phyloP scores from a whole-genome alignment of 2,888 invertebrate genomes.

The Pilophorus perplexus region DNA sequence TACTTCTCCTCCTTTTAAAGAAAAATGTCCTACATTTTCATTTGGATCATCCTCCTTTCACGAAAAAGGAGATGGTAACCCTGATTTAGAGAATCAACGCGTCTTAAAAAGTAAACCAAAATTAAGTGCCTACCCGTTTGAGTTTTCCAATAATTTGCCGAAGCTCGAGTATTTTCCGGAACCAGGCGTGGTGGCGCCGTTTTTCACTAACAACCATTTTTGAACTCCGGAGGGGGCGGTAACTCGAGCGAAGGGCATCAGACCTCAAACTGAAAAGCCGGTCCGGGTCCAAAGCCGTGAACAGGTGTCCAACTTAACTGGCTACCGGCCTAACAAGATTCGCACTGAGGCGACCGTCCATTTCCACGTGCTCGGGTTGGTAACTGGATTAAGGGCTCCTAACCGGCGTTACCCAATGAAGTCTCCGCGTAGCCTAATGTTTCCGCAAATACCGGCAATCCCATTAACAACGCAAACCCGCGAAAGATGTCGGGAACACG shows the following conservation, averaged over 20 bases:
- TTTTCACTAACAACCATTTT: conserved; percentile 21
- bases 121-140: conserved; percentile 28
- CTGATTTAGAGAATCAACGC: no score
- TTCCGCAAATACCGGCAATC: no score
- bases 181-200: conserved; percentile 10
- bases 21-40: no score
- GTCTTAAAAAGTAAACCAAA: no score
- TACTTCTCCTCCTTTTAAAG: no score
- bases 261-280: no score
- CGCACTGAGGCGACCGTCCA: background rate
- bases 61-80: no score
- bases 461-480: no score
- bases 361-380: conserved; percentile 14
- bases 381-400: background rate
- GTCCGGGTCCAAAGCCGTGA: background rate
- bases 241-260: background rate
- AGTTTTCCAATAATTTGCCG: conserved; percentile 24
- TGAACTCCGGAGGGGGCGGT: background rate
- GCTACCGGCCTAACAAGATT: conserved; percentile 11
- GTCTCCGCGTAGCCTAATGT: no score
- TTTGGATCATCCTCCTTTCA: no score
- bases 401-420: background rate
- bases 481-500: no score
- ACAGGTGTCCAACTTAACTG: background rate
- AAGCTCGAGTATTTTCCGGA: conserved; percentile 14